Percentiles rank a stretch among this genome's conserved stretches.
phyloP scores from a whole-genome alignment of 2,797 vertebrate genomes.

The Acipenser transmontanus region DNA sequence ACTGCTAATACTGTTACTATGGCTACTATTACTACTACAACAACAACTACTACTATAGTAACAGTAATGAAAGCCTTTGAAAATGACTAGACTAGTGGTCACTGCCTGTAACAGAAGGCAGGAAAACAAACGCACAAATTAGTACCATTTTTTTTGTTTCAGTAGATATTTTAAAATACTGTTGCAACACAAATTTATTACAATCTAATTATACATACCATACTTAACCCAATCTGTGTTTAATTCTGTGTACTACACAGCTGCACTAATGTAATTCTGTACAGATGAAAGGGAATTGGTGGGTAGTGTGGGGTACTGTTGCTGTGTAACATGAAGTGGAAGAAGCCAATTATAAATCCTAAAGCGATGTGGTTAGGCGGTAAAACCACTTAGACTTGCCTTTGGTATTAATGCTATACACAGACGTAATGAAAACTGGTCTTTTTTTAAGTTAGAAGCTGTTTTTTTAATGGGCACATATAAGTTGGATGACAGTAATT shows the following conservation, averaged over 20 bases:
- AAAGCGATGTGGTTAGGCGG: conserved; percentile 40
- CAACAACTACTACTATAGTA: too few species aligned
- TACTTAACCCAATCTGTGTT: conserved; percentile 30
- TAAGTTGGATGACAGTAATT: too few species aligned
- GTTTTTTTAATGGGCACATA: too few species aligned
- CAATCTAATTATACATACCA: conserved; percentile 23
- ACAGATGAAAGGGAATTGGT: conserved; percentile 49
- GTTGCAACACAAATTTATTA: conserved; percentile 27
- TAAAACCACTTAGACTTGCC: conserved; percentile 20
- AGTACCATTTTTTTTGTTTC: too few species aligned
- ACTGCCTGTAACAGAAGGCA: conserved; percentile 11
- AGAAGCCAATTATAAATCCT: conserved; percentile 50
- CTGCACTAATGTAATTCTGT: conserved; percentile 47
- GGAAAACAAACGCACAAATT: conserved; percentile 32
- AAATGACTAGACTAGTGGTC: not conserved
- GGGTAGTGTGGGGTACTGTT: conserved; percentile 44
- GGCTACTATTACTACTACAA: too few species aligned
- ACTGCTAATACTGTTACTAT: too few species aligned
- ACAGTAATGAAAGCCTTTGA: too few species aligned
- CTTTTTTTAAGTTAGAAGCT: conserved; percentile 8
- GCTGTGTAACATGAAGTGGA: conserved; percentile 34
- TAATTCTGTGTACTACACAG: conserved; percentile 40
- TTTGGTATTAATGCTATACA: conserved; percentile 32
- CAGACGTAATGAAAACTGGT: conserved; percentile 24
- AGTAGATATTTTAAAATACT: not conserved